phyloP scores from a whole-genome alignment of 2,113 vertebrate species.

The Heterotilapia buettikoferi region DNA sequence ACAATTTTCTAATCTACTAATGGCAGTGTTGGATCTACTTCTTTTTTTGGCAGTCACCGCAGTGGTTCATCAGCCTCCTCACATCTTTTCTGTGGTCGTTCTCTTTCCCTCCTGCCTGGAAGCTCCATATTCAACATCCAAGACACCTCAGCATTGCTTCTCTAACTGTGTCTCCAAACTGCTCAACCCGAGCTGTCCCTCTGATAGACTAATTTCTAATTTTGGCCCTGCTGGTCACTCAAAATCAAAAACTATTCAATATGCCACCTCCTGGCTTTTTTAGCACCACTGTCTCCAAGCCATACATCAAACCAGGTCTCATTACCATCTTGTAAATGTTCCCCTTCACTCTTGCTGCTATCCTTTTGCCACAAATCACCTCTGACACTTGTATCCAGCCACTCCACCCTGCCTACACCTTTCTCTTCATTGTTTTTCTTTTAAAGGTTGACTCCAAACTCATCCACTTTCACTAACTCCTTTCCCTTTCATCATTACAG shows the following conservation, averaged over 20 bases:
- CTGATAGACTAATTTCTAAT: neutral
- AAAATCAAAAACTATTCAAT: neutral
- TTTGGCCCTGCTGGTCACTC: neutral
- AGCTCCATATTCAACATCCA: neutral
- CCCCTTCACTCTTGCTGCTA: neutral
- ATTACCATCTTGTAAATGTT: neutral
- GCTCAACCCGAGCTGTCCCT: neutral
- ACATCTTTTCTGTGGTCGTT: neutral
- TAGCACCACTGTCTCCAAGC: neutral
- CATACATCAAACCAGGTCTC: neutral
- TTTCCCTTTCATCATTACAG: neutral
- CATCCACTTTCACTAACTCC: neutral
- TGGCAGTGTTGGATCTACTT: neutral
- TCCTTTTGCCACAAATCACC: neutral
- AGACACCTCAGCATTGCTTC: neutral
- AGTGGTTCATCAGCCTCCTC: neutral
- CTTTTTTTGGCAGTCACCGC: neutral
- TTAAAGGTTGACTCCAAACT: neutral
- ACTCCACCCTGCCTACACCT: neutral
- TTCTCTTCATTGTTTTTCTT: neutral
- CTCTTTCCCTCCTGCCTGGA: neutral
- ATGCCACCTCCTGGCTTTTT: neutral
- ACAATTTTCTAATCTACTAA: neutral
- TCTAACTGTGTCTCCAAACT: neutral
- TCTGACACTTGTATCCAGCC: neutral